phyloP scores from a whole-genome alignment of 2,888 invertebrate species.

The Diaperis boleti region DNA sequence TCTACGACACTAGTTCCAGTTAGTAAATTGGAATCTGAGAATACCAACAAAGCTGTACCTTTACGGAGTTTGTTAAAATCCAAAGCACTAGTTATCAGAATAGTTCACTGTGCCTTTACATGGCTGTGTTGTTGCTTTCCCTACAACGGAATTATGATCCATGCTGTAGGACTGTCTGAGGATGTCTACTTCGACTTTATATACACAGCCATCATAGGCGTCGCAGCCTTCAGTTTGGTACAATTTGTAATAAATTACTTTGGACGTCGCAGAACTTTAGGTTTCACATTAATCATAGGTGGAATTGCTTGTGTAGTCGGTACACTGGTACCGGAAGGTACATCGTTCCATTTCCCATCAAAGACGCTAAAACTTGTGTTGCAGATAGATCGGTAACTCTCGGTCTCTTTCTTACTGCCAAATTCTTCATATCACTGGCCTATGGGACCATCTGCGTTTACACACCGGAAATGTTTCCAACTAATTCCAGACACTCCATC shows the following conservation, averaged over 20 bases:
- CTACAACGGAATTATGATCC: conserved; percentile 82
- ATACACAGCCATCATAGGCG: conserved; percentile 73
- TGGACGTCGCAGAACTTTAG: conserved; percentile 75
- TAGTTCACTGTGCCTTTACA: conserved; percentile 76
- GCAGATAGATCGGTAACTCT: conserved; percentile 9
- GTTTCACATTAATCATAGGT: conserved; percentile 72
- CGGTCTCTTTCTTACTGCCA: conserved; percentile 48
- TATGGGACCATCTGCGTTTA: conserved; percentile 51
- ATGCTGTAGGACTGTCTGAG: conserved; percentile 79
- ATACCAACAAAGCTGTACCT: neutral
- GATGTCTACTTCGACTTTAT: conserved; percentile 82
- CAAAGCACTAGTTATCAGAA: conserved; percentile 68
- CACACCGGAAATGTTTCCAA: conserved; percentile 79
- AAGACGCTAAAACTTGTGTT: too few relatives aligned
- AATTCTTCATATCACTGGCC: conserved; percentile 51
- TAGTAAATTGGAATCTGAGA: neutral
- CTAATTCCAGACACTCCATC: conserved; percentile 74
- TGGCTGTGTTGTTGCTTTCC: conserved; percentile 83
- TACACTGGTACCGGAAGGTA: neutral
- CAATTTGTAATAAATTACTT: conserved; percentile 72
- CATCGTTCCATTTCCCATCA: too few relatives aligned
- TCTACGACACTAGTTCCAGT: neutral
- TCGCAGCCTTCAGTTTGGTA: conserved; percentile 77
- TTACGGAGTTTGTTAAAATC: conserved; percentile 58
- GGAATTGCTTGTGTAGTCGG: conserved; percentile 69